Evolutionary conservation across 2,888 invertebrate species (phyloP).

Genomic region (Sycophila texana): DNA sequence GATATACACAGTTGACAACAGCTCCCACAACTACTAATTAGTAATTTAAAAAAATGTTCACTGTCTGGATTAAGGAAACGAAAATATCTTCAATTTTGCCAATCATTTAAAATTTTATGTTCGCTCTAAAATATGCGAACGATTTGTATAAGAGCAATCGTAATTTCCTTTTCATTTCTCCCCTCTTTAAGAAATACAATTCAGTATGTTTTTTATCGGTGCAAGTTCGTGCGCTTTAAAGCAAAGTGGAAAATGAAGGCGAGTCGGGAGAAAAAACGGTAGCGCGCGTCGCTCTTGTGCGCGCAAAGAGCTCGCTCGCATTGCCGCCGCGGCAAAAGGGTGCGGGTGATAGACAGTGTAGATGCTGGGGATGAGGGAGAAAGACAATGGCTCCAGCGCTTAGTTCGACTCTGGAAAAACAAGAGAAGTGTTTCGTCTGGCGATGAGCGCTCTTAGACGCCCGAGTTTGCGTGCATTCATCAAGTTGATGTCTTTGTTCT

Average conservation of each 20-base stretch:
- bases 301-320: neutral
- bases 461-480: conserved; percentile 66
- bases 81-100: too few relatives aligned
- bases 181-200: conserved; percentile 22
- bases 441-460: conserved; percentile 64
- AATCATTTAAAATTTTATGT: neutral
- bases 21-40: too few relatives aligned
- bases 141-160: too few relatives aligned
- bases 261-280: conserved; percentile 3
- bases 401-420: conserved; percentile 57
- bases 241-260: conserved; percentile 53
- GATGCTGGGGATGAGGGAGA: neutral
- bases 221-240: conserved; percentile 20
- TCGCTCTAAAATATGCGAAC: too few relatives aligned
- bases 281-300: conserved; percentile 7
- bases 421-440: conserved; percentile 66
- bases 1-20: too few relatives aligned
- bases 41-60: too few relatives aligned
- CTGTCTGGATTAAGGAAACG: too few relatives aligned
- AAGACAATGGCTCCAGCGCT: conserved; percentile 53
- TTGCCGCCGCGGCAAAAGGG: conserved; percentile 4
- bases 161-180: neutral
- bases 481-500: conserved; percentile 75
- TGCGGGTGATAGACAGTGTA: neutral
- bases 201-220: conserved; percentile 36